Conservation (phyloP, 2,797 vertebrate genomes). For the Pelobates cultripes region DNA sequence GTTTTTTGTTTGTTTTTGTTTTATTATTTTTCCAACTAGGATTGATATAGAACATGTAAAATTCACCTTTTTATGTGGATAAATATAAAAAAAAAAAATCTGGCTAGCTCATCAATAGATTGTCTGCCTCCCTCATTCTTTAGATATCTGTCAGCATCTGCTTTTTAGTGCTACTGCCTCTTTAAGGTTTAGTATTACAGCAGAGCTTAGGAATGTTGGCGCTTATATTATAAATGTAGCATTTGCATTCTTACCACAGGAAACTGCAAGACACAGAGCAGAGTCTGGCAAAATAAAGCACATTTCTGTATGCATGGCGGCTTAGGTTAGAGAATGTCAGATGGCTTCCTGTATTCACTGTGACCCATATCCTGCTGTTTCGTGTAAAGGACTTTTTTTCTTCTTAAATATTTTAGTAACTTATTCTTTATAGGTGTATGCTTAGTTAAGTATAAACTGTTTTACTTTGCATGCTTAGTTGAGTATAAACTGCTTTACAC, state of each 20-base stretch:
- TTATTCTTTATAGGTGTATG: too few species aligned
- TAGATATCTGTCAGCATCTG: too few species aligned
- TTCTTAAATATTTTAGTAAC: too few species aligned
- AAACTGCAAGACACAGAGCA: slow-evolving; percentile 7
- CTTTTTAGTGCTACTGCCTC: background rate
- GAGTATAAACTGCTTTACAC: too few species aligned
- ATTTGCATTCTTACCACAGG: slow-evolving; percentile 21
- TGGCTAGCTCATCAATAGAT: background rate
- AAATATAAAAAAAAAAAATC: too few species aligned
- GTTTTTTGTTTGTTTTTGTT: too few species aligned
- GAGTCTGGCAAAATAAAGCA: background rate
- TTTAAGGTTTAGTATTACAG: slow-evolving; percentile 9
- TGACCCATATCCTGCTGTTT: slow-evolving; percentile 3
- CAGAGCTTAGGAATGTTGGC: background rate
- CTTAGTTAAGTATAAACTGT: too few species aligned
- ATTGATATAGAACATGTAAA: too few species aligned
- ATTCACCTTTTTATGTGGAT: too few species aligned
- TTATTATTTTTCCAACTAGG: too few species aligned
- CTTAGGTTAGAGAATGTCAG: background rate
- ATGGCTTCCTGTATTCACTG: slow-evolving; percentile 12
- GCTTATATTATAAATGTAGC: slow-evolving; percentile 22
- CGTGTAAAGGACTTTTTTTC: background rate
- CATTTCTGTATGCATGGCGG: background rate
- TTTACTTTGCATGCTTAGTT: too few species aligned
- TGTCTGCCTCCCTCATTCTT: background rate